These are phyloP conservation scores for Plemyria rubiginata DNA, from an alignment of 2,888 invertebrate genomes.

Conservation along the genomic window DNA sequence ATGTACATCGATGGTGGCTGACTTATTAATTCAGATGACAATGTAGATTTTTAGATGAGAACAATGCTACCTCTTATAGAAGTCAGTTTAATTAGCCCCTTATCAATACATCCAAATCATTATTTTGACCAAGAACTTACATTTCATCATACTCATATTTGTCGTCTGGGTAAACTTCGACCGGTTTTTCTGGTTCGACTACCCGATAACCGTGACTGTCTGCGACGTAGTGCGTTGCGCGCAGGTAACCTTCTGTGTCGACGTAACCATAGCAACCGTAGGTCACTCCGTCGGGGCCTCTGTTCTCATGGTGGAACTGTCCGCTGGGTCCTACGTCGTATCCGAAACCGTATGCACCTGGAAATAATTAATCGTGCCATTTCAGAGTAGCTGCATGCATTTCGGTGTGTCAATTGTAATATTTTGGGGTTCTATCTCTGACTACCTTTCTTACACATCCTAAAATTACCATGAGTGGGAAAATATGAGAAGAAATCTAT, in stretches of 20 bases:
- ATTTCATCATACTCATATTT: conserved; percentile 74
- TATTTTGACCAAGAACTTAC: conserved; percentile 53
- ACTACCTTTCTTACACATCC: no score
- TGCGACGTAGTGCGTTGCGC: conserved; percentile 90
- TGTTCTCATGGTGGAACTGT: conserved; percentile 91
- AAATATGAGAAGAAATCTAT: no score
- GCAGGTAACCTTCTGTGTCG: conserved; percentile 87
- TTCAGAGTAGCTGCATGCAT: background rate
- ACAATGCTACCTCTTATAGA: no score
- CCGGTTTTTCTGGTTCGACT: conserved; percentile 87
- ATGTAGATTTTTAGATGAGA: no score
- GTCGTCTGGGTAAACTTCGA: conserved; percentile 86
- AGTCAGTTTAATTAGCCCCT: no score
- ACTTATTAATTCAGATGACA: no score
- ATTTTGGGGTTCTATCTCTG: no score
- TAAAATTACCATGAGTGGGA: no score
- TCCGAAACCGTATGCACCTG: conserved; percentile 90
- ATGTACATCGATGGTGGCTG: no score
- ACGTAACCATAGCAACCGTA: conserved; percentile 93
- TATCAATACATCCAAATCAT: no score
- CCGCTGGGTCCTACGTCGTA: conserved; percentile 90
- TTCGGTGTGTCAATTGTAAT: no score
- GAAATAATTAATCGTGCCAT: conserved; percentile 37
- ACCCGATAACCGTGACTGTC: conserved; percentile 92
- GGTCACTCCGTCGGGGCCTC: conserved; percentile 90